These are phyloP conservation scores for Megamerina dolium DNA, from an alignment of 2,888 invertebrate genomes.

Conservation along the genomic window DNA sequence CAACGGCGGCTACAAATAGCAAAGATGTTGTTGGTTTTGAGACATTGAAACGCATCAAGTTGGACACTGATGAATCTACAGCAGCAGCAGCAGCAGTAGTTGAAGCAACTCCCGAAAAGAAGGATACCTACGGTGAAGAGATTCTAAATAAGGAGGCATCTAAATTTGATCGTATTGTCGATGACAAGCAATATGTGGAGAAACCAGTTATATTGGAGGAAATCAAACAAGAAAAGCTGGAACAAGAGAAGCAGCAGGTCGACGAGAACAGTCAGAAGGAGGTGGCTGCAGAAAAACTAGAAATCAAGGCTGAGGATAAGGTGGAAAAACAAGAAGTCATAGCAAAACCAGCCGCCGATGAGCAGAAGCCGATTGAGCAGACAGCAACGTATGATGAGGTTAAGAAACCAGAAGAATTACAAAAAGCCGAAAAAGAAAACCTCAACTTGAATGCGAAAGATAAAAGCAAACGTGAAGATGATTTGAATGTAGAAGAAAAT, in stretches of 20 bases:
- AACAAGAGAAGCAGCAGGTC: constrained; percentile 16
- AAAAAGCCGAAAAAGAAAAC: no score
- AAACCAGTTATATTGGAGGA: constrained; percentile 45
- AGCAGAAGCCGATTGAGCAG: no score
- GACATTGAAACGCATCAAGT: constrained; percentile 43
- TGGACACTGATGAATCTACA: constrained; percentile 29
- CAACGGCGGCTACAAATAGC: constrained; percentile 38
- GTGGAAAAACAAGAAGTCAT: constrained; percentile 23
- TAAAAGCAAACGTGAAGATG: constrained; percentile 36
- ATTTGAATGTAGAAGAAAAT: constrained; percentile 40
- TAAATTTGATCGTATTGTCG: constrained; percentile 47
- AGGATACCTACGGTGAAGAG: constrained; percentile 35
- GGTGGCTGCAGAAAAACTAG: constrained; percentile 15
- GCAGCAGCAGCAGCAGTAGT: constrained; percentile 10
- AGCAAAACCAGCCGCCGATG: constrained; percentile 11
- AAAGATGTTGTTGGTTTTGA: constrained; percentile 48
- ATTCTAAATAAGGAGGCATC: constrained; percentile 40
- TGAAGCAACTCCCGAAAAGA: constrained; percentile 13
- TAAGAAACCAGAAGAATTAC: no score
- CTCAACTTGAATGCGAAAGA: constrained; percentile 27
- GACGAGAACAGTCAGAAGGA: not conserved
- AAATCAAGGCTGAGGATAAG: not conserved
- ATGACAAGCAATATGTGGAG: constrained; percentile 49
- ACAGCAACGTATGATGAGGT: not conserved
- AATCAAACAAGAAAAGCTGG: constrained; percentile 34